phyloP scores from a whole-genome alignment of 2,797 vertebrate species.

The Megaceryle alcyon region DNA sequence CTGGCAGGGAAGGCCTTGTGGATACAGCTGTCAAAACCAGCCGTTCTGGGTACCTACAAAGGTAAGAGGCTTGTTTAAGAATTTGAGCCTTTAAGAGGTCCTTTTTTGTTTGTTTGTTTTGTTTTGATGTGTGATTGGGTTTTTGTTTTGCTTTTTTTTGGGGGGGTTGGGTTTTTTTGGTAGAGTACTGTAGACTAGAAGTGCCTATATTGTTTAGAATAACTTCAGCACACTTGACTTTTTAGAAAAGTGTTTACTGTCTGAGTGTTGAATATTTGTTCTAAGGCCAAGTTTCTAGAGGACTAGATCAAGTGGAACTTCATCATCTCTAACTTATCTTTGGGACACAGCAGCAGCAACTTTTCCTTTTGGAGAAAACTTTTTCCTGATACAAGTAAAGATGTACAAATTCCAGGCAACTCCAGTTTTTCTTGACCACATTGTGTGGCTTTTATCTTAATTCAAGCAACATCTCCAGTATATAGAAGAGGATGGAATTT shows the following conservation, averaged over 20 bases:
- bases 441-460: neutral
- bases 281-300: neutral
- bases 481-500: neutral
- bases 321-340: neutral
- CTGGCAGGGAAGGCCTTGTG: constrained; percentile 95
- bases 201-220: neutral
- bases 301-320: neutral
- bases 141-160: neutral
- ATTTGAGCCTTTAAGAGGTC: neutral
- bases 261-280: neutral
- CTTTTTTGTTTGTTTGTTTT: neutral
- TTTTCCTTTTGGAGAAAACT: neutral
- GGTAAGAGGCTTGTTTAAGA: constrained; percentile 77
- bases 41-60: constrained; percentile 95
- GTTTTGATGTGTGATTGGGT: no score
- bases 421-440: neutral
- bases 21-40: constrained; percentile 99
- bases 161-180: fast-evolving
- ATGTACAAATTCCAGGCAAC: neutral
- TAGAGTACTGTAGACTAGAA: neutral
- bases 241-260: neutral
- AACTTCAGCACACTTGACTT: neutral
- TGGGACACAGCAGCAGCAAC: neutral
- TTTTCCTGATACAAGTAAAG: neutral
- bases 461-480: neutral